Conservation (phyloP, 2,888 invertebrate species). For the Gymnoscelis rufifasciata region DNA sequence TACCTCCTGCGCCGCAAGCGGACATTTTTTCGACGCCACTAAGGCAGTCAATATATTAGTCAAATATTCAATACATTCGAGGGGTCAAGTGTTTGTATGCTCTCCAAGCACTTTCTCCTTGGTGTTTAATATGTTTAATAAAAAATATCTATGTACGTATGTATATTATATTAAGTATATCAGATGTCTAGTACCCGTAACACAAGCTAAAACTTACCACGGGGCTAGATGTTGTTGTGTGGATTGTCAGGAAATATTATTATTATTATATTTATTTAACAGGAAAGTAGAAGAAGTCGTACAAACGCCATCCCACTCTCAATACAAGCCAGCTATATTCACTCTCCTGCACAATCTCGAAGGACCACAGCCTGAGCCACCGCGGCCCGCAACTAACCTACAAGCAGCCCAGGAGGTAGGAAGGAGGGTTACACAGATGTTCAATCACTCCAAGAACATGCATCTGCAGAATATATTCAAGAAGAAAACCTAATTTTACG, state of each 20-base stretch:
- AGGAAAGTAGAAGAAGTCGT: constrained; percentile 68
- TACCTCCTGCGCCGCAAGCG: too few relatives aligned
- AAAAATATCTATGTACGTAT: too few relatives aligned
- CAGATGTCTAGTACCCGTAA: too few relatives aligned
- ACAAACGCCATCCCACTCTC: constrained; percentile 51
- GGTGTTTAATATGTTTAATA: too few relatives aligned
- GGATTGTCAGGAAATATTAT: background rate
- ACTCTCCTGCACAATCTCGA: constrained; percentile 57
- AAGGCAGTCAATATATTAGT: too few relatives aligned
- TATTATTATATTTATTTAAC: constrained; percentile 13
- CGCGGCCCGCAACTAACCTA: constrained; percentile 46
- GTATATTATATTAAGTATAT: too few relatives aligned
- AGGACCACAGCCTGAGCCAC: constrained; percentile 35
- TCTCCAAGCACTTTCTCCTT: too few relatives aligned
- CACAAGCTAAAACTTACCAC: too few relatives aligned
- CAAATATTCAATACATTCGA: too few relatives aligned
- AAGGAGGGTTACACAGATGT: constrained; percentile 68
- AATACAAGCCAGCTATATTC: constrained; percentile 64
- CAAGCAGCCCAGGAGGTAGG: constrained; percentile 69
- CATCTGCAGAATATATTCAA: constrained; percentile 72
- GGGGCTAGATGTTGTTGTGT: too few relatives aligned
- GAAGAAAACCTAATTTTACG: constrained; percentile 52
- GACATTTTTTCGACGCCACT: too few relatives aligned
- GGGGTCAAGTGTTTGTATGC: too few relatives aligned
- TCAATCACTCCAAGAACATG: constrained; percentile 72